Base-by-base conservation (phyloP, 2,113 vertebrate genomes). In the Megalops atlanticus region DNA sequence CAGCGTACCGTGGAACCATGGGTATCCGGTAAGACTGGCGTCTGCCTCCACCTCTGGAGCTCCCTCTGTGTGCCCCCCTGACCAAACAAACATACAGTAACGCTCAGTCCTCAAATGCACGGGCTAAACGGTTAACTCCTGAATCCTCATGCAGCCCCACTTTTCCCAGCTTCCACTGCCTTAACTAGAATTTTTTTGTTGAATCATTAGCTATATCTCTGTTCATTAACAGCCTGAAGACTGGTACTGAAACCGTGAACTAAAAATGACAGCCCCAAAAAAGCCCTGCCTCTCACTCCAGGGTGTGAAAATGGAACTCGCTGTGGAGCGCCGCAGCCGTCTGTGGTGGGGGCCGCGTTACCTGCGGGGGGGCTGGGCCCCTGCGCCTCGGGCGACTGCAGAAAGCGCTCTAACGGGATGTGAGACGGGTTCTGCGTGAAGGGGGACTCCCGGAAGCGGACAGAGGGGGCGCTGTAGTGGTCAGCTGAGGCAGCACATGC, bases 1-100 rank as follows among this genome's bases (percentile, higher is more conserved):
- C 83, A 99, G 89, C 0, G 98, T 98, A 64, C 98, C 98, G 0
- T 99, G 98, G 90, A 99, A 99, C 98, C 98, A 99, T 38, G 98
- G 97, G 87, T 95, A 99, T 74, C 93, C 91, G 0, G 93, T 91
- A 71, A 99, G 95, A 87, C 92, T 96, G 87, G 84, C 90, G 85
- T 93, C 95, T 0, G 2, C 87, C 81, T 95, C 93, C 0, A 45
- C 49, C 36, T 94, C 92, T 0, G 75, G 82, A 35, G 92, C 87
- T 58, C 92, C 91, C 71, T 95, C 96, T 38, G 84, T 89, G 78
- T 82, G 73, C 75, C 74, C 84, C 83, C 86, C 92, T 92, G 64
- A n/a, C 78, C 16, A 70, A 40, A 38, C 8, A 73, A 3, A 41
- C 11, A 79, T 2, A 72, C 10, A 74, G 36, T 75, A 14, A 69